Base-by-base conservation (phyloP, 1,140 invertebrate genomes). In the Drosophila littoralis region DNA sequence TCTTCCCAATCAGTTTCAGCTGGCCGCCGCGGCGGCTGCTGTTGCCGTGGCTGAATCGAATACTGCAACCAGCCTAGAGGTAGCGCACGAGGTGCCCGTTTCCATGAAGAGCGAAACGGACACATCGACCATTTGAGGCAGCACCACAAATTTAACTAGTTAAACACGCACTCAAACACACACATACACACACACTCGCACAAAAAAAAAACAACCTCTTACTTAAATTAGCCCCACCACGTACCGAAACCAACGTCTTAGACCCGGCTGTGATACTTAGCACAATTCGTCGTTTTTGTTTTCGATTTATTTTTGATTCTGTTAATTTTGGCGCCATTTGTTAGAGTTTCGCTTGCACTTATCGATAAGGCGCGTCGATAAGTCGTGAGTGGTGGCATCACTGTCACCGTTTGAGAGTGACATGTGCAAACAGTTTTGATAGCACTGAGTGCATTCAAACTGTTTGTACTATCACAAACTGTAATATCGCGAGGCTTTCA, bases 1-100 rank as follows among this genome's bases (percentile, higher is more conserved):
- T 79, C 54, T 92, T 38, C 91, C 91, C 51, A 92, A 92, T 79
- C 91, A 92, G 59, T 92, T 92, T 89, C 91, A 92, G 48, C 66
- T 92, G 73, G 85, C 91, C 7, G 89, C 88, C 5, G 90, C 90
- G 2, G 85, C 85, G 35, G 91, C 91, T 17, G 88, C 85, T 35
- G 84, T 74, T 22, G 77, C 85, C 0, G 82, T 77, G 48, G 67
- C 82, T 33, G 83, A 86, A 61, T 72, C 72, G 61, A 78, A 57
- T 46, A 74, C 64, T 22, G 70, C 54, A 3, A 57, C 84, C 33
- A 54, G 76, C 0, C 7, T 79, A 63, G 82, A 83, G 33, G 57
- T 83, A 32, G 79, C 51, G 5, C 75, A 76, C 17, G 82, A 86
- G 50, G 66, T 59, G 22, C 59, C 75, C 51, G 60, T 60, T 40